Conservation (phyloP, 2,797 vertebrate species). For the Lepilemur ruficaudatus region DNA sequence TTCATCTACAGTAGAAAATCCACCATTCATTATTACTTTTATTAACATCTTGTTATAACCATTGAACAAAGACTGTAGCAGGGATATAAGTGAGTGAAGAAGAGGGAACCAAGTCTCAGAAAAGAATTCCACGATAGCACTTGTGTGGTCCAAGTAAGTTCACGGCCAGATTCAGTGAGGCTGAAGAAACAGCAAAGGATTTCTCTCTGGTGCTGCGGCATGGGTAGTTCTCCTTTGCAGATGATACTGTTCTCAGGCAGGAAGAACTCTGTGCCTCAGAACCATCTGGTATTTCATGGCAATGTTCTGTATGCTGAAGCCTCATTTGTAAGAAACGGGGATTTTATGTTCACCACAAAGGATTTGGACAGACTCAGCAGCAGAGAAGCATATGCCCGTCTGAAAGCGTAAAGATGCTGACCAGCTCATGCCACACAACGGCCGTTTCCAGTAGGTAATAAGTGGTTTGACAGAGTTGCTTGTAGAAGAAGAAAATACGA, state of each 20-base stretch:
- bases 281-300: slow-evolving; percentile 62
- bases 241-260: slow-evolving; percentile 58
- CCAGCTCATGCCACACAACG: neutral
- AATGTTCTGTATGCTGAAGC: slow-evolving; percentile 31
- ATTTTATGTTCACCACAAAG: slow-evolving; percentile 24
- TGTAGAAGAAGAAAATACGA: neutral
- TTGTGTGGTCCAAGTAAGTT: neutral
- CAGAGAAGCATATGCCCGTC: neutral
- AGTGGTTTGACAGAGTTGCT: neutral
- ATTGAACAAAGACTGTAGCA: neutral
- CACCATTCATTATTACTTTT: neutral
- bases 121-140: slow-evolving; percentile 13
- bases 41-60: neutral
- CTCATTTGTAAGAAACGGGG: slow-evolving; percentile 37
- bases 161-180: neutral
- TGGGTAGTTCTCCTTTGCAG: slow-evolving; percentile 33
- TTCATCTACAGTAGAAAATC: neutral
- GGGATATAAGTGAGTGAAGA: neutral
- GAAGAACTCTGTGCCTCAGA: slow-evolving; percentile 56
- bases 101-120: neutral
- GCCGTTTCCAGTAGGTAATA: neutral
- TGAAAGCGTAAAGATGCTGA: neutral
- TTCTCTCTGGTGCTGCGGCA: neutral
- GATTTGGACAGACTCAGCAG: neutral
- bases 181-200: neutral